A percentile compares a stretch with the other conserved stretches of the same genome.
Conservation (phyloP, 1,140 invertebrate genomes). For the Trichogramma pretiosum region DNA sequence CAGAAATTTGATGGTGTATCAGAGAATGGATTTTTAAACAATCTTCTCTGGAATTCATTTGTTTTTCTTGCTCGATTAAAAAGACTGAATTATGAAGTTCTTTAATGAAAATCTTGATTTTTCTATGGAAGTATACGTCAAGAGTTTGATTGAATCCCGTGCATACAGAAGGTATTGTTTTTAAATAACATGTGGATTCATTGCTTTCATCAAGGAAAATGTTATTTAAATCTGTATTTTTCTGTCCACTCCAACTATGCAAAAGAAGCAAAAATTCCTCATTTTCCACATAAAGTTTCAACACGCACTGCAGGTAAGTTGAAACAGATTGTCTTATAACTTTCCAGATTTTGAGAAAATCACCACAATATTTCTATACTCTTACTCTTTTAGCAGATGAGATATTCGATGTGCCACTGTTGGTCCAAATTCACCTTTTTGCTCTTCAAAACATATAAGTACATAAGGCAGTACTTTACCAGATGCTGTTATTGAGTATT, state of each 20-base stretch:
- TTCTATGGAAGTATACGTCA: constrained; percentile 2
- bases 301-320: neutral
- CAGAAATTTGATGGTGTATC: neutral
- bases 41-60: neutral
- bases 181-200: neutral
- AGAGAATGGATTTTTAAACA: neutral
- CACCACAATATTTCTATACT: neutral
- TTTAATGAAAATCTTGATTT: constrained; percentile 1
- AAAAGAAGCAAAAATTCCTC: neutral
- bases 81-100: neutral
- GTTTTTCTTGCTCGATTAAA: neutral
- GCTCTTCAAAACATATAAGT: constrained; percentile 2
- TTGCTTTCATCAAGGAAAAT: neutral
- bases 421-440: neutral
- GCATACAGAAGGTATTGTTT: neutral
- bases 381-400: neutral
- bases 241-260: constrained; percentile 3
- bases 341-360: constrained; percentile 7
- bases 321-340: neutral
- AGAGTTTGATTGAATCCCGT: neutral
- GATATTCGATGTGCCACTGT: neutral
- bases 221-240: neutral
- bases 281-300: neutral
- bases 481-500: neutral
- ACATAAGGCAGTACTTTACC: neutral